Evolutionary conservation across 2,888 invertebrate genomes (phyloP), one percentile per base, ranked within the genome.

Genomic region (Galerucella nymphaeae): DNA sequence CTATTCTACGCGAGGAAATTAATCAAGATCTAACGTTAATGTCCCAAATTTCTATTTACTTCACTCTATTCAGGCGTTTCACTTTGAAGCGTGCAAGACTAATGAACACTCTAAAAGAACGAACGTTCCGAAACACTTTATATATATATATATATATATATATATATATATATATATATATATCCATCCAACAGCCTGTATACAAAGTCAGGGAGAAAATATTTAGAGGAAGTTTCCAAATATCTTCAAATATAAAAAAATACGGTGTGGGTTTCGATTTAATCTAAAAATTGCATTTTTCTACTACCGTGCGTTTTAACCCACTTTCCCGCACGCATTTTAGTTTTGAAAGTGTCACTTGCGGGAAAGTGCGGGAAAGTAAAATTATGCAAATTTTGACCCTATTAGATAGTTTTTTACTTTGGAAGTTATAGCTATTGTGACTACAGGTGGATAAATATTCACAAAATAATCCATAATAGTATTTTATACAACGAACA

Each of bases 81-180:
- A 53, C 53, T 16, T 53, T 10, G 18, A 53, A 53, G 16, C 53
- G 16, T 3, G 53, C 5, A 53, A 53, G 53, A 16, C 50, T 50
- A 16, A 53, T 53, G 53, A 53, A 53, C 53, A 53, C 18, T 53
- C 53, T 18, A 53, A 53, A 45, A 53, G 53, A 53, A 16, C 16
- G 11, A n/a, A 48, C n/a, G 48, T 1, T 48, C 48, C 48, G 6
- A n/a, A 48, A 48, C 14, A 48, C 13, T 53, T 18, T 53, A 53
- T 16, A n/a, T n/a, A n/a, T n/a, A n/a, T n/a, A n/a, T n/a, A n/a
- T n/a, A n/a, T n/a, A n/a, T n/a, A n/a, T n/a, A n/a, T n/a, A n/a
- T n/a, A n/a, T n/a, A n/a, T n/a, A n/a, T n/a, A n/a, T n/a, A n/a
- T n/a, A n/a, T n/a, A n/a, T n/a, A n/a, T n/a, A n/a, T n/a, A 16